Base-by-base conservation (phyloP, 1,140 invertebrate species). In the Tetragnatha versicolor region DNA sequence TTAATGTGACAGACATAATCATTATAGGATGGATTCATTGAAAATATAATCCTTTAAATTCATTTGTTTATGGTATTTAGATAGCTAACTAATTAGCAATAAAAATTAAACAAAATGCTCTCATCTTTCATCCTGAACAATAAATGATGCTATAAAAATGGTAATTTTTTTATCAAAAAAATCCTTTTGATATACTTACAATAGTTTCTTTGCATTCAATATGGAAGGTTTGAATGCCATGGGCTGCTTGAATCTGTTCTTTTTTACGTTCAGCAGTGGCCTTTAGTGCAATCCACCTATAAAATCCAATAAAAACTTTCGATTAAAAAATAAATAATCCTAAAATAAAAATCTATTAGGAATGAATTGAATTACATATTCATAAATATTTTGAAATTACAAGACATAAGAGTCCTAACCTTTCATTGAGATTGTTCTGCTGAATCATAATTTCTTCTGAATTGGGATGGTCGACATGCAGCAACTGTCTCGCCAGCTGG, bases 191-290 rank as follows among this genome's bases (percentile, higher is more conserved):
- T 14, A 25, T 20, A 65, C 69, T 73, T 80, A 80, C 79, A 33
- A 97, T 94, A 0, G 97, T 99, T 88, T 99, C 98, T 82, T 97
- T 92, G 85, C 97, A 98, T 86, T 99, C 98, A 87, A 99, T 99
- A 84, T 99, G 96, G 94, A 98, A 99, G 35, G 96, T 98, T 87
- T 99, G 98, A n/a, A 99, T 93, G n/a, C 96, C 96, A 88, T 99
- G 97, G n/a, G 97, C 95, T 0, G 95, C 93, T 82, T 96, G 95
- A 37, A 99, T 83, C 51, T 83, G 75, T 33, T 81, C 81, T 42
- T 63, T 55, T 45, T 83, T 83, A 31, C 73, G 68, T 27, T 80
- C 82, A 31, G 83, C 75, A 27, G 82, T 42, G 31, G 80, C 80
- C 51, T 75, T 61, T n/a, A 83, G 69, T 35, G 79, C 65, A 80